Conservation (phyloP, 2,113 vertebrate species). For the Albula glossodonta region DNA sequence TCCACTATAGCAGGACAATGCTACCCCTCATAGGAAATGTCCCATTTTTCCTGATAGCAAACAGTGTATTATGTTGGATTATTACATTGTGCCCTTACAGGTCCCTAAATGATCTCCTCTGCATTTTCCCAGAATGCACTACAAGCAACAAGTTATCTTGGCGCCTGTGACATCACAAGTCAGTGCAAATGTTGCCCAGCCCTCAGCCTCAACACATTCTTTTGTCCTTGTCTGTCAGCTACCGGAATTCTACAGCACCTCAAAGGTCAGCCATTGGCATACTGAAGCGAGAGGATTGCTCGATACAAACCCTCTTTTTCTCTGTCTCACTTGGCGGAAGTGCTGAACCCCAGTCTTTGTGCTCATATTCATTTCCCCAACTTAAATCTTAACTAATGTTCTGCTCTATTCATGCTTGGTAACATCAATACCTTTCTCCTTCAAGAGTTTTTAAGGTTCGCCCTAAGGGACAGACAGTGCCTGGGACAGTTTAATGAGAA, state of each 20-base stretch:
- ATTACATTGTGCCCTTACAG: background rate
- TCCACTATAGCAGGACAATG: background rate
- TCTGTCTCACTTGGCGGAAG: slow-evolving; percentile 11
- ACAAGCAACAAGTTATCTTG: background rate
- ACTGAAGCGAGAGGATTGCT: slow-evolving; percentile 52
- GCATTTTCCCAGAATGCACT: slow-evolving; percentile 6
- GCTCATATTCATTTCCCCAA: slow-evolving; percentile 58
- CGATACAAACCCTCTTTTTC: slow-evolving; percentile 63
- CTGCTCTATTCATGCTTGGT: slow-evolving; percentile 62
- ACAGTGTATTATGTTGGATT: background rate
- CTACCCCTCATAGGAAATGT: background rate
- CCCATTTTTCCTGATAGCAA: background rate
- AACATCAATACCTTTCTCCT: slow-evolving; percentile 67
- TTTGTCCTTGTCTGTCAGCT: slow-evolving; percentile 25
- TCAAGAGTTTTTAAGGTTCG: slow-evolving; percentile 58
- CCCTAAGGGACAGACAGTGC: slow-evolving; percentile 46
- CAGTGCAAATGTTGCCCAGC: slow-evolving; percentile 21
- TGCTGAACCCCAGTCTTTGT: slow-evolving; percentile 33
- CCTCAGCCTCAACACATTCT: background rate
- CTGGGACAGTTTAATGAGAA: slow-evolving; percentile 49
- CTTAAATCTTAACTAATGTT: slow-evolving; percentile 62
- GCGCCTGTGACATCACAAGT: slow-evolving; percentile 33
- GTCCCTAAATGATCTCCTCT: background rate
- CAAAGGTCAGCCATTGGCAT: slow-evolving; percentile 38
- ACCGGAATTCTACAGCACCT: slow-evolving; percentile 32